Percentiles rank a stretch among this genome's conserved stretches.
These are phyloP conservation scores for Takifugu ocellatus DNA, from an alignment of 2,797 vertebrate genomes.

Conservation along the genomic window DNA sequence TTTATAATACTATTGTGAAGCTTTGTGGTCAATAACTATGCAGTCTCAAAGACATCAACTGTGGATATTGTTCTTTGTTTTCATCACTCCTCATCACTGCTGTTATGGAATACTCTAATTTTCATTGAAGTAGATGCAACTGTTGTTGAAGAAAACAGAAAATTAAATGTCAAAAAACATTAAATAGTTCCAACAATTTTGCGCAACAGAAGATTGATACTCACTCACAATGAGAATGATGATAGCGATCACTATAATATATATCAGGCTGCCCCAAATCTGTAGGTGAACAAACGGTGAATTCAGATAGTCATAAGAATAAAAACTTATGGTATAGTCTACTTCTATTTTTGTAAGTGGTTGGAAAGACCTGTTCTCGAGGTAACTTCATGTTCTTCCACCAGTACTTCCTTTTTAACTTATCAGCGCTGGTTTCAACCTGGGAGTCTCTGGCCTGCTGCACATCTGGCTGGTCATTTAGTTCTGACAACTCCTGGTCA, in stretches of 20 bases:
- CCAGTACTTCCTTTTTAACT: slow-evolving; percentile 91
- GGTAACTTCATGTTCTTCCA: slow-evolving; percentile 85
- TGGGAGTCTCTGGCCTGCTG: slow-evolving; percentile 88
- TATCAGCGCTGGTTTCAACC: slow-evolving; percentile 89
- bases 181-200: not conserved
- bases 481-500: slow-evolving; percentile 85
- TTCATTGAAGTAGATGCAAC: slow-evolving; percentile 20
- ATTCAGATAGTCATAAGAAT: not conserved
- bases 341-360: too few relatives aligned
- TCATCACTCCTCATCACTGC: slow-evolving; percentile 19
- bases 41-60: slow-evolving; percentile 36
- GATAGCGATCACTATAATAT: slow-evolving; percentile 67
- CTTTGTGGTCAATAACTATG: slow-evolving; percentile 47
- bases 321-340: too few relatives aligned
- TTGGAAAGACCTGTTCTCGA: slow-evolving; percentile 11
- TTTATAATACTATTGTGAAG: slow-evolving; percentile 21
- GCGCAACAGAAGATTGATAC: slow-evolving; percentile 36
- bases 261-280: slow-evolving; percentile 79
- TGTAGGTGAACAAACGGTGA: slow-evolving; percentile 18
- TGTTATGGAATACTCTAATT: slow-evolving; percentile 57
- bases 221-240: slow-evolving; percentile 71
- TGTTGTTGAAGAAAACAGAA: not conserved
- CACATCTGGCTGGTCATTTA: slow-evolving; percentile 86
- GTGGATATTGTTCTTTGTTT: slow-evolving; percentile 20
- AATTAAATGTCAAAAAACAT: not conserved